Conservation (phyloP, 2,113 vertebrate species). For the Notechis scutatus region DNA sequence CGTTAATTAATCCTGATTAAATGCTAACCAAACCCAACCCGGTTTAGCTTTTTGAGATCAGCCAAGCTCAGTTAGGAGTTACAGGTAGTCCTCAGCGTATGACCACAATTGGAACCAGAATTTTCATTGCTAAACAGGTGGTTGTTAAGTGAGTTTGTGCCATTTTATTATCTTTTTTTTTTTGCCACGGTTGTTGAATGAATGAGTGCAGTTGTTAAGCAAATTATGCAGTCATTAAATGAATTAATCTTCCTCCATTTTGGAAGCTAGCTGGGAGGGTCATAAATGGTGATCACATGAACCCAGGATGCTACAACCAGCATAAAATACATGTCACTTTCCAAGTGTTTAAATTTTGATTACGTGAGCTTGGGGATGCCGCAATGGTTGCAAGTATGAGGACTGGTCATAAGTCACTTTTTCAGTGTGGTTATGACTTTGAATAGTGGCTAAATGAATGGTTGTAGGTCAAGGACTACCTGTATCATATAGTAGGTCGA, state of each 20-base stretch:
- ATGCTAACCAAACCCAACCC: background rate
- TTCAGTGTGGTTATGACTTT: background rate
- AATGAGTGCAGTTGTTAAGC: background rate
- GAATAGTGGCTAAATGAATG: background rate
- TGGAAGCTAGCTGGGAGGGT: background rate
- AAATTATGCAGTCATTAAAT: background rate
- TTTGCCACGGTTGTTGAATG: background rate
- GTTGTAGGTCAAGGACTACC: background rate
- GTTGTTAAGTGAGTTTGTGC: background rate
- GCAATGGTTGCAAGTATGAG: background rate
- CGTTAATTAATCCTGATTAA: background rate
- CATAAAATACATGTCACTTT: background rate
- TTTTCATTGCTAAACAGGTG: background rate
- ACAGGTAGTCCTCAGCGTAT: background rate
- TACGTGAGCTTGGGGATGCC: background rate
- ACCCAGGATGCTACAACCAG: background rate
- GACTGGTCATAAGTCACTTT: background rate
- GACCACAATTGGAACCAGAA: background rate
- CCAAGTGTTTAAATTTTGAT: background rate
- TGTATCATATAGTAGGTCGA: background rate
- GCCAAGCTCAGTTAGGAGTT: background rate
- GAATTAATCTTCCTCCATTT: background rate
- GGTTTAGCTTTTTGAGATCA: background rate
- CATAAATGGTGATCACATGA: background rate
- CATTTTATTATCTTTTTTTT: background rate